Conservation (phyloP, 2,797 vertebrate species). For the Propithecus perrieri region DNA sequence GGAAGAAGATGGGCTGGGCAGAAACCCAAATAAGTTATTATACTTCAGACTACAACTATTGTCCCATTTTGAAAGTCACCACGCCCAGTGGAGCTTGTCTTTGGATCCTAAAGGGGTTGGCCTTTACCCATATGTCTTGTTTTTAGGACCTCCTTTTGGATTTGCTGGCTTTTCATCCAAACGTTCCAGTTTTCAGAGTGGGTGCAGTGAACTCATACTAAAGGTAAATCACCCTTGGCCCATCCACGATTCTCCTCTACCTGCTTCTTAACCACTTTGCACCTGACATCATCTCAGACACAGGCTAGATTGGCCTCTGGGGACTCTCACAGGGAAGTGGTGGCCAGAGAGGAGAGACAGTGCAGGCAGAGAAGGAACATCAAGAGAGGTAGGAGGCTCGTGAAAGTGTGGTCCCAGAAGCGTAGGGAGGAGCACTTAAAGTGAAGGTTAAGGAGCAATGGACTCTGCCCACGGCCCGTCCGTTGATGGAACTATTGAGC, state of each 20-base stretch:
- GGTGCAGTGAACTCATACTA: not conserved
- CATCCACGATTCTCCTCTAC: not conserved
- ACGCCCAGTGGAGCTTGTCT: not conserved
- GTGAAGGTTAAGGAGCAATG: not conserved
- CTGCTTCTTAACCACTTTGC: not conserved
- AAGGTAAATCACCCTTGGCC: not conserved
- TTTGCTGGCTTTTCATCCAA: not conserved
- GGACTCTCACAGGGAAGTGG: too few relatives aligned
- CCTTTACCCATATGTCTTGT: not conserved
- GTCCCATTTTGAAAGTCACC: not conserved
- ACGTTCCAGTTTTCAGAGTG: not conserved
- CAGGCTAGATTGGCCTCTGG: not conserved
- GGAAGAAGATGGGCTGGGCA: not conserved
- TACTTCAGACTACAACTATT: not conserved
- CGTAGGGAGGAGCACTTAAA: not conserved
- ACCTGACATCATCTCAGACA: not conserved
- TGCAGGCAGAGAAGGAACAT: not conserved
- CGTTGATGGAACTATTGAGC: not conserved
- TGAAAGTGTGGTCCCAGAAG: not conserved
- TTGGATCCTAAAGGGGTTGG: not conserved
- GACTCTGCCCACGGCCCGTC: fast-evolving
- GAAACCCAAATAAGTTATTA: not conserved
- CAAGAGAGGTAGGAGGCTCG: not conserved
- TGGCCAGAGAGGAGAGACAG: not conserved
- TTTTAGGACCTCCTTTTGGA: not conserved